These are phyloP conservation scores for Lepisosteus oculatus DNA, from an alignment of 2,113 vertebrate species.

Conservation along the genomic window DNA sequence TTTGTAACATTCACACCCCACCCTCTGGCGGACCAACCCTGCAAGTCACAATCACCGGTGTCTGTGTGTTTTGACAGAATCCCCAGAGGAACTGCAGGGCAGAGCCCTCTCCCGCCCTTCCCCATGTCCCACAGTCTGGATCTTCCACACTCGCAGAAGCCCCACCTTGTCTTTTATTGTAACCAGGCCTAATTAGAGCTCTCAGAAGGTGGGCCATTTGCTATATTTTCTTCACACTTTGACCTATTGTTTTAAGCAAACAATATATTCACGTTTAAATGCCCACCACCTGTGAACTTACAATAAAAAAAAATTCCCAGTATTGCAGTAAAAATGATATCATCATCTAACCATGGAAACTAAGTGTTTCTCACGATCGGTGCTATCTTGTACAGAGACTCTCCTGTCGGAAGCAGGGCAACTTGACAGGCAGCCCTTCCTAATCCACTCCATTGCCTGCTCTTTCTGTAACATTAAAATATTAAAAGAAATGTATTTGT, in stretches of 20 bases:
- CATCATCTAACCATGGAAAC: conserved; percentile 31
- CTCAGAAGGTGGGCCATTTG: conserved; percentile 44
- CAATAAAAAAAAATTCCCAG: conserved; percentile 34
- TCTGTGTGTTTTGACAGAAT: conserved; percentile 46
- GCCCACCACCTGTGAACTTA: conserved; percentile 47
- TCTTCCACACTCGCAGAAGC: conserved; percentile 34
- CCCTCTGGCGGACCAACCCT: conserved; percentile 36
- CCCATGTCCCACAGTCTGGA: conserved; percentile 55
- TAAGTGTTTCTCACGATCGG: conserved; percentile 13
- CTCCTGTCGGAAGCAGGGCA: conserved; percentile 7
- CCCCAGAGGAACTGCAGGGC: conserved; percentile 45
- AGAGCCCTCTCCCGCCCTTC: conserved; percentile 61
- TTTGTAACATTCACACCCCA: conserved; percentile 35
- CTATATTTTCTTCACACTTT: conserved; percentile 47
- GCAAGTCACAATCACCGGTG: conserved; percentile 38
- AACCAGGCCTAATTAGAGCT: conserved; percentile 31
- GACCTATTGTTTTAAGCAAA: conserved; percentile 46
- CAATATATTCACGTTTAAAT: conserved; percentile 21
- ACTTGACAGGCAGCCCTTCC: not conserved
- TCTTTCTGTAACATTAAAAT: no score
- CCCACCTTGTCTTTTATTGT: conserved; percentile 67
- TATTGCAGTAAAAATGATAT: conserved; percentile 41
- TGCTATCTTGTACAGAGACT: not conserved
- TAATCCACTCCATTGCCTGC: no score
- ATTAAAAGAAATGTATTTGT: no score